Evolutionary conservation across 2,113 vertebrate species (phyloP).

Genomic region (Columbina picui): DNA sequence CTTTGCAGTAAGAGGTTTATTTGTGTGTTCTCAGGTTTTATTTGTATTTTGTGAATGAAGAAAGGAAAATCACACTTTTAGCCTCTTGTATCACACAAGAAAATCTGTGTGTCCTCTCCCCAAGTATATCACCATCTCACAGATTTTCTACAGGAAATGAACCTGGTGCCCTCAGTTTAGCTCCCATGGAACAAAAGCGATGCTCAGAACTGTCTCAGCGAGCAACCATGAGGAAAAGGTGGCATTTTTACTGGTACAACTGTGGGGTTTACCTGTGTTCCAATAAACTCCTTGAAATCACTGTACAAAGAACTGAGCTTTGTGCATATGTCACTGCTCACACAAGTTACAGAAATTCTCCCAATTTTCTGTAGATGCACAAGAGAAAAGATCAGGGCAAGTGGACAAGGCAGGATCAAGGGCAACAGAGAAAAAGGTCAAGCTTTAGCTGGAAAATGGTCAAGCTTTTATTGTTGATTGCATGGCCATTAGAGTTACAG

Average conservation of each 20-base stretch:
- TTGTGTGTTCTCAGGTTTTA: background rate
- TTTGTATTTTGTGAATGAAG: background rate
- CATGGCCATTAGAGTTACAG: background rate
- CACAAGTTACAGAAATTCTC: background rate
- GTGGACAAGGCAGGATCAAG: background rate
- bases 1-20: background rate
- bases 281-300: background rate
- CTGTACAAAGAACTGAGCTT: fast-evolving
- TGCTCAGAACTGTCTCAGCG: background rate
- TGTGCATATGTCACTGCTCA: background rate
- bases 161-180: background rate
- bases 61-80: background rate
- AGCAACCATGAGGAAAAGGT: background rate
- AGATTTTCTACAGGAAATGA: background rate
- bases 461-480: background rate
- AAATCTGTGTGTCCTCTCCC: background rate
- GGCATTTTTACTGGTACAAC: background rate
- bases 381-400: background rate
- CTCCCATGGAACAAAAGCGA: background rate
- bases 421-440: background rate
- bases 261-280: background rate
- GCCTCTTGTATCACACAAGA: background rate
- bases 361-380: background rate
- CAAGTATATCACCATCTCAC: background rate
- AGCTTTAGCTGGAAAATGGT: background rate